These are phyloP conservation scores for Sander vitreus DNA, from an alignment of 2,113 vertebrate genomes.

Conservation along the genomic window DNA sequence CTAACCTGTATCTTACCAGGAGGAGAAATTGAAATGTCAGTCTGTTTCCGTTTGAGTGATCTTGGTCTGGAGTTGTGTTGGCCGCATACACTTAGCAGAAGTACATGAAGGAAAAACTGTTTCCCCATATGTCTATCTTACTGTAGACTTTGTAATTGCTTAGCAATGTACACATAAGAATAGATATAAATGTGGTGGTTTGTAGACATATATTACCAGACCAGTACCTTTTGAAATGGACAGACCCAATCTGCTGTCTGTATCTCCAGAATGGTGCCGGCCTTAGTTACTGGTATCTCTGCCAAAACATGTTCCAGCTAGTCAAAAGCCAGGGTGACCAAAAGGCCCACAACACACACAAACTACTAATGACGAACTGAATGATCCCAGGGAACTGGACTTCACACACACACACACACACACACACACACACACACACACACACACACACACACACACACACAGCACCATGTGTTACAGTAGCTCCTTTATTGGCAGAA, in stretches of 20 bases:
- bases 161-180: neutral
- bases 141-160: neutral
- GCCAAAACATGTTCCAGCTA: slow-evolving; percentile 78
- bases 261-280: slow-evolving; percentile 40
- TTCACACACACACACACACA: slow-evolving; percentile 46
- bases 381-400: slow-evolving; percentile 44
- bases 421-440: slow-evolving; percentile 1
- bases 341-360: slow-evolving; percentile 59
- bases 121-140: neutral
- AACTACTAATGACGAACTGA: slow-evolving; percentile 82
- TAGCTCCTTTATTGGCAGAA: slow-evolving; percentile 58
- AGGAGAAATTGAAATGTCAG: slow-evolving; percentile 25
- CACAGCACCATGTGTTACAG: slow-evolving; percentile 46
- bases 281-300: slow-evolving; percentile 81
- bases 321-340: slow-evolving; percentile 69
- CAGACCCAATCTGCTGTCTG: slow-evolving; percentile 37
- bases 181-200: neutral
- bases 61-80: neutral
- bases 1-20: neutral
- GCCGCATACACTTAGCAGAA: neutral
- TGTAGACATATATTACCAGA: slow-evolving; percentile 6
- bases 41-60: slow-evolving; percentile 3
- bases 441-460: neutral
- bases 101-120: neutral
- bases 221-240: slow-evolving; percentile 37